Percentiles rank a stretch among this genome's conserved stretches.
phyloP scores from a whole-genome alignment of 1,140 invertebrate species.

The Drosophila ercepeae region DNA sequence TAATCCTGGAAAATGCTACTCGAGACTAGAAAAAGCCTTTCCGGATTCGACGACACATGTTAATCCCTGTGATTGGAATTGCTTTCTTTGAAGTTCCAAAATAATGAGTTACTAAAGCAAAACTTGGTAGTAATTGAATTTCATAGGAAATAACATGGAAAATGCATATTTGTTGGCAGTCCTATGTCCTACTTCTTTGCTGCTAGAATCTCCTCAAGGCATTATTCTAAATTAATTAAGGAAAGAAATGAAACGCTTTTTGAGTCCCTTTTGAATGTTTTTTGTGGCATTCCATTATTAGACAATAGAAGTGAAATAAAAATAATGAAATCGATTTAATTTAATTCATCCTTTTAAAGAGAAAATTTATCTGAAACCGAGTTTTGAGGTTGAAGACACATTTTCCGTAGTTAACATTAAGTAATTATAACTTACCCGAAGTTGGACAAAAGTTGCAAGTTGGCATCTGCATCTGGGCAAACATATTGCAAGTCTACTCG shows the following conservation, averaged over 20 bases:
- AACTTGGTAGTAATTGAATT: background rate
- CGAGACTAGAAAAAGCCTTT: constrained; percentile 64
- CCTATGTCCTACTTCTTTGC: background rate
- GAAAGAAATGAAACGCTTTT: constrained; percentile 29
- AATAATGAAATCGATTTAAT: constrained; percentile 74
- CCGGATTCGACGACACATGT: constrained; percentile 69
- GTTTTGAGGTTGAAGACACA: constrained; percentile 16
- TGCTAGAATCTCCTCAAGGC: constrained; percentile 1
- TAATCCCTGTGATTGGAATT: constrained; percentile 59
- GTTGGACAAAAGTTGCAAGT: constrained; percentile 68
- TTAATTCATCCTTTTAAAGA: constrained; percentile 25
- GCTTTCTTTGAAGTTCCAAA: constrained; percentile 6
- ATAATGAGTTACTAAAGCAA: too few relatives aligned
- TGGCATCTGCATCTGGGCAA: constrained; percentile 46
- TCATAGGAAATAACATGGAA: too few relatives aligned
- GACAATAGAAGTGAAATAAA: constrained; percentile 29
- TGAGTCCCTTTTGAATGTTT: constrained; percentile 6
- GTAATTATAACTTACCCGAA: constrained; percentile 73
- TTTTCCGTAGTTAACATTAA: constrained; percentile 61
- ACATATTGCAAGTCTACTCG: constrained; percentile 44
- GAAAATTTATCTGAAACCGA: constrained; percentile 15
- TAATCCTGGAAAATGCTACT: constrained; percentile 75
- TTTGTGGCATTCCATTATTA: constrained; percentile 70
- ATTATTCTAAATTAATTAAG: constrained; percentile 47
- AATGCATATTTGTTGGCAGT: background rate